These are phyloP conservation scores for Ectemnius lituratus DNA, from an alignment of 2,888 invertebrate species.

Conservation along the genomic window DNA sequence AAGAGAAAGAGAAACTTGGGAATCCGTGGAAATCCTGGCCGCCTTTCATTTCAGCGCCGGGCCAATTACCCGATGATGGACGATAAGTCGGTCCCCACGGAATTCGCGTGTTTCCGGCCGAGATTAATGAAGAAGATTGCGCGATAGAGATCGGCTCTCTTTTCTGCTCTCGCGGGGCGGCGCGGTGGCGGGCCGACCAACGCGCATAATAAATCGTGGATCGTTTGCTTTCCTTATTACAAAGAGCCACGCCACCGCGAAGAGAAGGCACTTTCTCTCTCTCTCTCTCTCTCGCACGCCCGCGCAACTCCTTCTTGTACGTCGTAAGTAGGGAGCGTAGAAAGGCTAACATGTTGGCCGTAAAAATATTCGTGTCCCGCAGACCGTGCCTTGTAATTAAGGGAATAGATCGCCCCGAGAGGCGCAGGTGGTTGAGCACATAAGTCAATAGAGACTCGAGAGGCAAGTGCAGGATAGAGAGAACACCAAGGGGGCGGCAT, in stretches of 20 bases:
- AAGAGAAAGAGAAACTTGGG: no score
- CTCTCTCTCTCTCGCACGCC: no score
- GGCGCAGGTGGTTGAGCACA: slow-evolving; percentile 36
- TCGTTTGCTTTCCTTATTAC: slow-evolving; percentile 1
- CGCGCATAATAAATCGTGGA: slow-evolving; percentile 2
- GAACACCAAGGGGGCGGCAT: slow-evolving; percentile 24
- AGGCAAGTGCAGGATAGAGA: no score
- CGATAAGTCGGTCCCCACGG: not conserved
- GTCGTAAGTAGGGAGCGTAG: not conserved
- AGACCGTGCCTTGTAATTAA: slow-evolving; percentile 46
- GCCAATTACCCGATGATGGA: slow-evolving; percentile 5
- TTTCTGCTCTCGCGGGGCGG: not conserved
- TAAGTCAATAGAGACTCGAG: slow-evolving; percentile 33
- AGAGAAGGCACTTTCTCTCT: no score
- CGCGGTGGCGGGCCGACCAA: not conserved
- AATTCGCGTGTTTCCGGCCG: slow-evolving; percentile 1
- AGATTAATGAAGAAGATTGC: slow-evolving; percentile 6
- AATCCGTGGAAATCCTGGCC: not conserved
- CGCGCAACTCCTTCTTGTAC: no score
- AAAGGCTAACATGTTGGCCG: not conserved
- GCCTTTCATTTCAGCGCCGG: not conserved
- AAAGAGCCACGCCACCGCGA: not conserved
- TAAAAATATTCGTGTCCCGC: slow-evolving; percentile 36
- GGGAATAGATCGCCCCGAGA: slow-evolving; percentile 48
- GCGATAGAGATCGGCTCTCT: not conserved